phyloP scores from a whole-genome alignment of 2,113 vertebrate genomes.

The Zapus hudsonius region DNA sequence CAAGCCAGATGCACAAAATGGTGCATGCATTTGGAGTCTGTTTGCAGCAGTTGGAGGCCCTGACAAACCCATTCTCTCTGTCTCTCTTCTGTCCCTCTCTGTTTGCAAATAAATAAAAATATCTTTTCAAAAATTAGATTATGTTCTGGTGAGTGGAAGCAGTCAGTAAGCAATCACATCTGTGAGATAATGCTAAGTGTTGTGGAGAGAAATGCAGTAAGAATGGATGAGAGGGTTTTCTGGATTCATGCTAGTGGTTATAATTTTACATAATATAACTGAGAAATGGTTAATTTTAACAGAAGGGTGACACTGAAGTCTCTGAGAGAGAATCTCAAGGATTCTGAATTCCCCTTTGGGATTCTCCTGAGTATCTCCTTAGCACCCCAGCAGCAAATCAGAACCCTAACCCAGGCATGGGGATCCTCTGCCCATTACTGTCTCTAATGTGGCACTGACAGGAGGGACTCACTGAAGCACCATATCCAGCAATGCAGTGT shows the following conservation, averaged over 20 bases:
- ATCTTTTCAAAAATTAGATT: no score
- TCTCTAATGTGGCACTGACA: neutral
- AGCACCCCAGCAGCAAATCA: neutral
- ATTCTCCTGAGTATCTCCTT: neutral
- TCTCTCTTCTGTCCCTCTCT: no score
- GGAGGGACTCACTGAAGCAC: constrained; percentile 16
- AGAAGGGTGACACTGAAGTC: neutral
- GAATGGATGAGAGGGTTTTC: neutral
- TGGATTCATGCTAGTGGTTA: neutral
- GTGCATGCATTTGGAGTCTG: no score
- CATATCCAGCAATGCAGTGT: neutral
- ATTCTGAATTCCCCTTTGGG: neutral
- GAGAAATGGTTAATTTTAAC: neutral
- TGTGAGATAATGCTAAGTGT: neutral
- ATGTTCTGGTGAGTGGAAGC: neutral
- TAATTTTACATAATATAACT: neutral
- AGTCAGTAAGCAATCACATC: neutral
- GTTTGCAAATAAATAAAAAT: no score
- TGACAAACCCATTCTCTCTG: no score
- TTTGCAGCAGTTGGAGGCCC: no score
- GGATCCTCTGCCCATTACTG: neutral
- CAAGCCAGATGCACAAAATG: no score
- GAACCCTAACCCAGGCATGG: neutral
- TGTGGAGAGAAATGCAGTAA: constrained; percentile 37
- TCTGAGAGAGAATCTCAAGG: neutral